Evolutionary conservation across 2,797 vertebrate species (phyloP).

Genomic region (Halcyon chelicuti): DNA sequence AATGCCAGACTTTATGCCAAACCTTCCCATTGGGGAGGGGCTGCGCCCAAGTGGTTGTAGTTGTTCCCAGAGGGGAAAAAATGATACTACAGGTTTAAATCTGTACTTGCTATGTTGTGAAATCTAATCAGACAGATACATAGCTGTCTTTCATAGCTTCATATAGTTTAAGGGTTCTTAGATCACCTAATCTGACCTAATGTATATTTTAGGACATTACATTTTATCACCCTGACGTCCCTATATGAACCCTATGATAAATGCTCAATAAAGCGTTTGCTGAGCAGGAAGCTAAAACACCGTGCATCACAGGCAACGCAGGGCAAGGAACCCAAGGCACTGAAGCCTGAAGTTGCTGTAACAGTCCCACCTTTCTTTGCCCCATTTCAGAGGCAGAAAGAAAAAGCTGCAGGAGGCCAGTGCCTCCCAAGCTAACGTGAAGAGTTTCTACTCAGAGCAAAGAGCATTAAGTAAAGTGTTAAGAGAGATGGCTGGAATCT

Average conservation of each 20-base stretch:
- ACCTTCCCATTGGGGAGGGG: fast-evolving
- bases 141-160: neutral
- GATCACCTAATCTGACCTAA: neutral
- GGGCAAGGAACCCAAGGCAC: neutral
- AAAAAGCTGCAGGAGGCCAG: neutral
- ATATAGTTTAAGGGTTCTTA: neutral
- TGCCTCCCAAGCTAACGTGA: neutral
- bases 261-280: neutral
- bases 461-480: neutral
- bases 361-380: neutral
- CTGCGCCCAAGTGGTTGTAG: neutral
- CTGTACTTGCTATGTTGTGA: neutral
- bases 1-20: fast-evolving
- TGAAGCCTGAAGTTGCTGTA: neutral
- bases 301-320: neutral
- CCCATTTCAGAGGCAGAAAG: neutral
- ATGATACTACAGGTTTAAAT: neutral
- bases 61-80: neutral
- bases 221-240: neutral
- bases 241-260: neutral
- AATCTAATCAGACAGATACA: neutral
- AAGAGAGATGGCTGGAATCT: neutral
- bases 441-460: neutral
- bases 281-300: neutral
- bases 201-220: conserved; percentile 5